Base-by-base conservation (phyloP, 1,140 invertebrate genomes). In the Limonius californicus region DNA sequence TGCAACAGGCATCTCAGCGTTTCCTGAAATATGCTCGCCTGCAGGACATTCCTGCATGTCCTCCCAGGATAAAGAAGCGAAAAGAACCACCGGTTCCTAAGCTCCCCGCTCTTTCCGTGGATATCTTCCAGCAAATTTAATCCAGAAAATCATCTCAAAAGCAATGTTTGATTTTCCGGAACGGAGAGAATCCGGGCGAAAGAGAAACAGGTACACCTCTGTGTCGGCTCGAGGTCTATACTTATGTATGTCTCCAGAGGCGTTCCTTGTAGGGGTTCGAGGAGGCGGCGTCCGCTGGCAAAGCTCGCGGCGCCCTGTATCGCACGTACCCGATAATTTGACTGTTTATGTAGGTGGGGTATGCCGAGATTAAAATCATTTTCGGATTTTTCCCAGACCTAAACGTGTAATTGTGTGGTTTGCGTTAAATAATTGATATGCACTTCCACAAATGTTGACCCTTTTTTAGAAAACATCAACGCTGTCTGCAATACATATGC, bases 231-330 rank as follows among this genome's bases (percentile, higher is more conserved):
- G 53, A 21, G 57, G 60, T 61, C 70, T 71, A 70, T 71, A 71
- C 68, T 71, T 71, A 71, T 54, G 54, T 50, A 18, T 63, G 69
- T 69, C 68, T 70, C 68, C 68, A 67, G 59, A 66, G 70, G 70
- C 70, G 70, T 69, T 64, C 54, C 62, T 62, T 57, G 54, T 45
- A 64, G 70, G 65, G 66, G 60, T 63, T 59, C 65, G 65, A 57
- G 54, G 55, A 64, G 67, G 65, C 67, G 65, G 32, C 56, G 65
- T 60, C 67, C 62, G 47, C 63, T 61, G 54, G 50, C 61, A 43
- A 53, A 32, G 54, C 61, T 57, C 43, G 61, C 14, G 61, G 61
- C 61, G 61, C 61, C 54, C 61, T 47, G 16, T 42, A 54, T 56
- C 35, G 42, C 54, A 50, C 59, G 60, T 67, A 69, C 61, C 68